These are phyloP conservation scores for Microcaecilia unicolor DNA, from an alignment of 2,797 vertebrate species.

Conservation along the genomic window DNA sequence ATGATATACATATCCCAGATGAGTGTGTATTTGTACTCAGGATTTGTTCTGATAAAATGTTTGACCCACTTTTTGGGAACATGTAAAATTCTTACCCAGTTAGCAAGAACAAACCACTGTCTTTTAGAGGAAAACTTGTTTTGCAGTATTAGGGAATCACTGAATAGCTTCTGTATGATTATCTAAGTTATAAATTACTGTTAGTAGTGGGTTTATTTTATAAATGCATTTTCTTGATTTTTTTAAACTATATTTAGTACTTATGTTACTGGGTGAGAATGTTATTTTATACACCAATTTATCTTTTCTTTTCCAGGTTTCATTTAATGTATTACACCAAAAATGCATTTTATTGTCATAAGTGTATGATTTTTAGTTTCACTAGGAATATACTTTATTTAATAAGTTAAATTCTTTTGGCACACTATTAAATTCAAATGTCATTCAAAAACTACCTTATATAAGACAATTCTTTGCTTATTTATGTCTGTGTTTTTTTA, in stretches of 20 bases:
- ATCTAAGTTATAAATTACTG: conserved; percentile 55
- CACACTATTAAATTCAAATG: conserved; percentile 62
- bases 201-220: conserved; percentile 43
- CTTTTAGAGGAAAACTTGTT: conserved; percentile 30
- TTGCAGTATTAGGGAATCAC: conserved; percentile 61
- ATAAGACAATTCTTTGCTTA: conserved; percentile 45
- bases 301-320: conserved; percentile 52
- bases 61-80: conserved; percentile 7
- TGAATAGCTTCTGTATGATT: conserved; percentile 47
- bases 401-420: conserved; percentile 70
- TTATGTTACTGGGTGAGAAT: conserved; percentile 62
- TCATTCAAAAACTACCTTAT: conserved; percentile 49
- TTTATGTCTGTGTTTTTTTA: conserved; percentile 50
- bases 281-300: conserved; percentile 47
- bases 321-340: conserved; percentile 67
- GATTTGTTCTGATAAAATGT: conserved; percentile 34
- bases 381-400: conserved; percentile 74
- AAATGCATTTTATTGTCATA: conserved; percentile 68
- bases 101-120: conserved; percentile 52
- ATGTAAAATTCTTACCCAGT: conserved; percentile 33
- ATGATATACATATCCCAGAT: conserved; percentile 2
- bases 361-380: conserved; percentile 61
- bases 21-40: conserved; percentile 32
- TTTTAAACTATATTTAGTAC: conserved; percentile 47
- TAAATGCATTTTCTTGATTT: conserved; percentile 28